These are phyloP conservation scores for Ginglymostoma cirratum DNA, from an alignment of 2,113 vertebrate genomes.

Conservation along the genomic window DNA sequence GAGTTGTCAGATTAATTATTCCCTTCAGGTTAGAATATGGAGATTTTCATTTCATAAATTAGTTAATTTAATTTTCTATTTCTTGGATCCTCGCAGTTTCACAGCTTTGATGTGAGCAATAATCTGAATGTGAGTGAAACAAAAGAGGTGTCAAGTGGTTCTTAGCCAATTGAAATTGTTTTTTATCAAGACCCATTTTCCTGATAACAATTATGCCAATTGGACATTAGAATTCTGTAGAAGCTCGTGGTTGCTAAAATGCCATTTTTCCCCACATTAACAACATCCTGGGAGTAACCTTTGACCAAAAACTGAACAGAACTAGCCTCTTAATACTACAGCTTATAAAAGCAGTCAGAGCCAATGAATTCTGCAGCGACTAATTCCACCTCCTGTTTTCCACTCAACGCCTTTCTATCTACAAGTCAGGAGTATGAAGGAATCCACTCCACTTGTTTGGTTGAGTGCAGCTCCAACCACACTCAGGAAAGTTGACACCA, in stretches of 20 bases:
- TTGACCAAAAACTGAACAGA: no score
- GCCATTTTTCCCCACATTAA: background rate
- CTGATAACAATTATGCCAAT: background rate
- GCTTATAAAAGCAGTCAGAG: no score
- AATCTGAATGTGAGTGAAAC: background rate
- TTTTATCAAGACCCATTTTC: background rate
- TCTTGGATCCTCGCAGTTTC: conserved; percentile 19
- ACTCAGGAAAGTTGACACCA: no score
- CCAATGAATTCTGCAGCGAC: no score
- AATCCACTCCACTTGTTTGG: no score
- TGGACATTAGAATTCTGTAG: background rate
- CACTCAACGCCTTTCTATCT: no score
- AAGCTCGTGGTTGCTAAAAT: background rate
- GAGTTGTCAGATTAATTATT: conserved; percentile 27
- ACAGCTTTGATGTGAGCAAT: conserved; percentile 3
- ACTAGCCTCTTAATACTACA: no score
- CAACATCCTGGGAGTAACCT: no score
- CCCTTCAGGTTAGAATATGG: conserved; percentile 22
- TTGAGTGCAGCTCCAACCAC: no score
- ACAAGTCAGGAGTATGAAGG: no score
- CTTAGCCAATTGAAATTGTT: conserved; percentile 17
- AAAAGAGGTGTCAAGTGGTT: background rate
- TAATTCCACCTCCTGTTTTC: no score
- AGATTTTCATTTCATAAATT: conserved; percentile 31
- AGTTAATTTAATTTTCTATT: conserved; percentile 36